Conservation (phyloP, 64 coral and sea anemone genomes). For the Orbicella faveolata region DNA sequence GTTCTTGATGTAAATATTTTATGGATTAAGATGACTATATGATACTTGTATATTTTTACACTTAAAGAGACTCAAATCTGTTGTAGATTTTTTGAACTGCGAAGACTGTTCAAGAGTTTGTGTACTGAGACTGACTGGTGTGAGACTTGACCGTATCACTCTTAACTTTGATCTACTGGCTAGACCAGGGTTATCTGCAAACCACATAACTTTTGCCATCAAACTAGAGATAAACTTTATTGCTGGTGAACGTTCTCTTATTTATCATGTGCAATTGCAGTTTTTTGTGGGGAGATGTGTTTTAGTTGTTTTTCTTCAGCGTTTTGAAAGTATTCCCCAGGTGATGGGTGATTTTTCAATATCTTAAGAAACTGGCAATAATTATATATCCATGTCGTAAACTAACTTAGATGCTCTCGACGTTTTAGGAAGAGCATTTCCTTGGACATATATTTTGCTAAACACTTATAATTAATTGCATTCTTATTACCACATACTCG, state of each 20-base stretch:
- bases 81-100: constrained; percentile 31
- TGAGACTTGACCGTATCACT: background rate
- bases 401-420: background rate
- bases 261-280: background rate
- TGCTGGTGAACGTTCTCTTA: constrained; percentile 21
- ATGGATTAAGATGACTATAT: constrained; percentile 53
- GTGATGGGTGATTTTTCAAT: constrained; percentile 16
- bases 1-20: constrained; percentile 44
- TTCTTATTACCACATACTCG: constrained; percentile 39
- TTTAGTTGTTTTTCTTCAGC: background rate
- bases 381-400: constrained; percentile 17
- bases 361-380: background rate
- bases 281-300: constrained; percentile 15
- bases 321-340: constrained; percentile 11
- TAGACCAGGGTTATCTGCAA: constrained; percentile 1
- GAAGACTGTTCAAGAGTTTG: constrained; percentile 2
- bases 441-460: constrained; percentile 32
- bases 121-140: constrained; percentile 27
- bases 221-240: background rate
- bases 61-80: constrained; percentile 39
- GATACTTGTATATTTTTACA: constrained; percentile 60
- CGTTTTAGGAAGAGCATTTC: constrained; percentile 15
- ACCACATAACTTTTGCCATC: background rate
- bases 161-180: constrained; percentile 10
- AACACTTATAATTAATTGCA: constrained; percentile 30